Base-by-base conservation (phyloP, 92 coral and sea anemone genomes). In the Pocillopora meandrina region DNA sequence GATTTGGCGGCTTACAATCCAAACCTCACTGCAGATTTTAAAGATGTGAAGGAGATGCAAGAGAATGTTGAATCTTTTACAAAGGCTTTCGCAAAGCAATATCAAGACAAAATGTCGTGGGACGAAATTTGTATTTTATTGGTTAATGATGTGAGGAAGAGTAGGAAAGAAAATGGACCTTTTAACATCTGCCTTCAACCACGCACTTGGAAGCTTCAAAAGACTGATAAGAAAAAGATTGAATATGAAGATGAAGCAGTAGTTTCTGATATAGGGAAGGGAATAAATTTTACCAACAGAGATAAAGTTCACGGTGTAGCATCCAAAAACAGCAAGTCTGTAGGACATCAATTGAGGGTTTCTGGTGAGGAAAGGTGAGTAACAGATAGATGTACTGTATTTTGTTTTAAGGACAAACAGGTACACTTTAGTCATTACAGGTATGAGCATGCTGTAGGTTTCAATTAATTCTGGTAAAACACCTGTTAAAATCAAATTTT, bases 121-220 rank as follows among this genome's bases (percentile, higher is more conserved):
- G 98, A 95, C 56, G 95, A 97, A 68, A 87, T 97, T 49, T 91
- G 92, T 72, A 77, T 97, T 21, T 76, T 97, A 84, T 91, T 97
- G 9, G 98, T 91, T 4, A 97, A 97, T 60, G 90, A 85, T 42
- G 90, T 95, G 26, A 91, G 87, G 72, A 85, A 89, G 18, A 69
- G 69, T 19, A 60, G 91, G 31, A 90, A 92, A 78, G 78, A 71
- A 58, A 65, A 56, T 12, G 92, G 84, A 56, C 90, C 92, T 1
- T 92, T 84, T 78, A 82, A 88, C 47, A 87, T 93, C 55, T 80
- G 78, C 13, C 81, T 71, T 23, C 83, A 88, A 34, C 92, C 82
- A 26, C 89, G 96, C 59, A 74, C 76, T 26, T 93, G 96, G 82
- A 56, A 56, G 83, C 68, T 69, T 13, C 36, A 71, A 17, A 65